Evolutionary conservation across 2,113 vertebrate species (phyloP).

Genomic region (Crotalus helleri): DNA sequence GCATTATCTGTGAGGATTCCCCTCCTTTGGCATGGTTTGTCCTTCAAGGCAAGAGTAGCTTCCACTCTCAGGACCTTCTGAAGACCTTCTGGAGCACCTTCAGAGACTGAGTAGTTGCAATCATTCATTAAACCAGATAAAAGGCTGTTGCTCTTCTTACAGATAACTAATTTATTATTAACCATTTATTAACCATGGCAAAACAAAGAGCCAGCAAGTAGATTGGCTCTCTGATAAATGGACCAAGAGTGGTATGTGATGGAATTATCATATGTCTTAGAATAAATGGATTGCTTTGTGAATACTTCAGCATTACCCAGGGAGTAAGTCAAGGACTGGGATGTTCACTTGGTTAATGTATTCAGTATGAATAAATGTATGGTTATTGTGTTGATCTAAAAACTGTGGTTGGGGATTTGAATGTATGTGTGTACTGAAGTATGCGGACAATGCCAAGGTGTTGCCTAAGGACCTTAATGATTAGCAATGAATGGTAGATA

Average conservation of each 20-base stretch:
- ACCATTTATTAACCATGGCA: neutral
- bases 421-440: neutral
- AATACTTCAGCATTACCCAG: neutral
- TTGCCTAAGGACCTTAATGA: neutral
- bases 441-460: neutral
- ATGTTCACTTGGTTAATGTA: neutral
- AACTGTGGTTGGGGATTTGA: neutral
- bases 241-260: neutral
- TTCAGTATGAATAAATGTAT: neutral
- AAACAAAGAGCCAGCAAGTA: neutral
- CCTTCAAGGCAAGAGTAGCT: neutral
- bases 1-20: neutral
- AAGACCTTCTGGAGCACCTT: neutral
- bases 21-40: neutral
- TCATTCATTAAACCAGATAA: neutral
- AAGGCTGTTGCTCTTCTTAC: neutral
- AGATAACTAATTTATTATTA: neutral
- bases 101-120: neutral
- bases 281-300: neutral
- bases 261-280: neutral
- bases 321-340: neutral
- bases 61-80: neutral
- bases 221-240: neutral
- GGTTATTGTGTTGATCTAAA: neutral
- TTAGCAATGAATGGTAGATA: neutral